A percentile compares a stretch with the other conserved stretches of the same genome.
phyloP scores from a whole-genome alignment of 2,888 invertebrate species.

The Bibio marci region DNA sequence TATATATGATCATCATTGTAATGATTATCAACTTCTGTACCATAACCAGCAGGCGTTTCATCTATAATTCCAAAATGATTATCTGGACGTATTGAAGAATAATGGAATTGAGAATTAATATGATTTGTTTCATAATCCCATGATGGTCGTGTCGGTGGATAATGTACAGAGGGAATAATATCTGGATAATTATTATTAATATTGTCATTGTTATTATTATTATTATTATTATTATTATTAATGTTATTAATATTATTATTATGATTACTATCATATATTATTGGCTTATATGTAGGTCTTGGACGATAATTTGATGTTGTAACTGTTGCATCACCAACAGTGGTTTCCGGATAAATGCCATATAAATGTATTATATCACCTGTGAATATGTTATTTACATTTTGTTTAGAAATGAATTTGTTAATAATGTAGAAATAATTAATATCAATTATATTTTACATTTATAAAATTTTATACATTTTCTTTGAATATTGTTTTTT shows the following conservation, averaged over 20 bases:
- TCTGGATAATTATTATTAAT: background rate
- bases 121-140: slow-evolving; percentile 29
- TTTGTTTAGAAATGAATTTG: too few species aligned
- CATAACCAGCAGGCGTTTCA: slow-evolving; percentile 7
- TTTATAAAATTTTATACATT: too few species aligned
- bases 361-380: slow-evolving; percentile 32
- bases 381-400: too few species aligned
- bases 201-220: background rate
- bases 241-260: background rate
- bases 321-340: slow-evolving; percentile 7
- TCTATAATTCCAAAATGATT: slow-evolving; percentile 16
- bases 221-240: background rate
- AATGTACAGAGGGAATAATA: slow-evolving; percentile 13
- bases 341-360: slow-evolving; percentile 25
- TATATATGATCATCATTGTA: too few species aligned
- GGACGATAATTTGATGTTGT: slow-evolving; percentile 4
- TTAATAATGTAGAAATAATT: too few species aligned
- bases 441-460: too few species aligned
- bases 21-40: slow-evolving; percentile 1
- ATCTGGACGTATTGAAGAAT: slow-evolving; percentile 12
- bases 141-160: slow-evolving; percentile 9
- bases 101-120: slow-evolving; percentile 10
- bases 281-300: slow-evolving; percentile 2
- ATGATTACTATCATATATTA: background rate
- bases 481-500: too few species aligned